These are phyloP conservation scores for Sebastolobus altivelis DNA, from an alignment of 2,797 vertebrate species.

Conservation along the genomic window DNA sequence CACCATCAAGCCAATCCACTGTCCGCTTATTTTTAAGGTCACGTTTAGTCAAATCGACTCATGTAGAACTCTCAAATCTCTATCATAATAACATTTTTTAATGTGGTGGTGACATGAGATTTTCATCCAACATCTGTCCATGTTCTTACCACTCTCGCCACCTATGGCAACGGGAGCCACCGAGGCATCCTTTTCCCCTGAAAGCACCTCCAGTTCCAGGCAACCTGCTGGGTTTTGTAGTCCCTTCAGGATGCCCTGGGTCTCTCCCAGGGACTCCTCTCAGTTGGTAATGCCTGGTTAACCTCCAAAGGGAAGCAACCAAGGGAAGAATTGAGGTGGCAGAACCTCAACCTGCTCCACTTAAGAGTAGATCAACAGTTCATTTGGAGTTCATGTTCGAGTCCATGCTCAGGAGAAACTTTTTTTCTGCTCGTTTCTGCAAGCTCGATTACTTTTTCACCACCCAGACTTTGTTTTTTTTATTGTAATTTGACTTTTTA, in stretches of 20 bases:
- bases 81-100: not conserved
- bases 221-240: conserved; percentile 31
- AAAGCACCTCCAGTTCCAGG: conserved; percentile 1
- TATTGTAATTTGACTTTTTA: not conserved
- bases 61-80: not conserved
- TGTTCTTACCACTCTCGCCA: conserved; percentile 7
- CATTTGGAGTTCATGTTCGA: conserved; percentile 1
- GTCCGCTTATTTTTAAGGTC: not conserved
- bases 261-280: conserved; percentile 8
- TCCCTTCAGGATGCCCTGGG: conserved; percentile 9
- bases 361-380: not conserved
- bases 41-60: not conserved
- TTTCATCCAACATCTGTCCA: not conserved
- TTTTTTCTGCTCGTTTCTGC: not conserved
- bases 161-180: conserved; percentile 16
- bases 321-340: conserved; percentile 17
- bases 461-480: not conserved
- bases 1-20: not conserved
- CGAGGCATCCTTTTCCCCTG: conserved; percentile 19
- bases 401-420: not conserved
- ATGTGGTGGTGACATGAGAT: not conserved
- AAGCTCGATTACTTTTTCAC: not conserved
- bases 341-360: not conserved
- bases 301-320: conserved; percentile 6
- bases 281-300: not conserved